Evolutionary conservation across 53 echinoderm and acorn worm genomes (phyloP).

Genomic region (Patiria pectinifera): DNA sequence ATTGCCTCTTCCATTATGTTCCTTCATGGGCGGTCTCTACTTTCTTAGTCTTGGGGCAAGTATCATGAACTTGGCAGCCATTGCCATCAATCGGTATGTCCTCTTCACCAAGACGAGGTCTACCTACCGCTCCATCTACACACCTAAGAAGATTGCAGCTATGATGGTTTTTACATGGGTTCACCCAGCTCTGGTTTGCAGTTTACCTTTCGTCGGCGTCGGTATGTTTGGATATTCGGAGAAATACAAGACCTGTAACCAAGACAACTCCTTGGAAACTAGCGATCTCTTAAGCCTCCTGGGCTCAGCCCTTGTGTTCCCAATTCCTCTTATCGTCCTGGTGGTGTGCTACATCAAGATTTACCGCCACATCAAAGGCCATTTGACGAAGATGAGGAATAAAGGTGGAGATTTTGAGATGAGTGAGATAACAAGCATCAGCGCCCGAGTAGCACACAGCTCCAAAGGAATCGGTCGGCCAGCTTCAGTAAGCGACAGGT

Average conservation of each 20-base stretch:
- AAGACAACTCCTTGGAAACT: slow-evolving; percentile 61
- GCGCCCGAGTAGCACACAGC: slow-evolving; percentile 20
- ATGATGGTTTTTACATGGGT: slow-evolving; percentile 69
- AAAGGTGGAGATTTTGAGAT: slow-evolving; percentile 27
- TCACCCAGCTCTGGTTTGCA: slow-evolving; percentile 33
- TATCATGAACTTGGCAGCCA: slow-evolving; percentile 66
- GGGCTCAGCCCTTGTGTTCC: slow-evolving; percentile 49
- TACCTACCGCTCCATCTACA: slow-evolving; percentile 66
- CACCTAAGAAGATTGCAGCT: slow-evolving; percentile 55
- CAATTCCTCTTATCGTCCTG: slow-evolving; percentile 61
- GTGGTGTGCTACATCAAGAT: slow-evolving; percentile 68
- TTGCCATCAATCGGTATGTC: slow-evolving; percentile 73
- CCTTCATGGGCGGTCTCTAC: slow-evolving; percentile 38
- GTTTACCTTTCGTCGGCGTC: slow-evolving; percentile 38
- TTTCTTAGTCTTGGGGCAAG: slow-evolving; percentile 62
- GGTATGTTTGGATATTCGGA: slow-evolving; percentile 70
- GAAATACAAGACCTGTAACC: slow-evolving; percentile 74
- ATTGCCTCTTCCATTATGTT: slow-evolving; percentile 55
- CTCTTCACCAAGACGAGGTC: slow-evolving; percentile 66
- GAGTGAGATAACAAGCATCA: background rate
- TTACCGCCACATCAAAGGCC: slow-evolving; percentile 67
- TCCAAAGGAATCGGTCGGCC: slow-evolving; percentile 17
- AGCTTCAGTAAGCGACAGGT: slow-evolving; percentile 54
- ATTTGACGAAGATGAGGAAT: slow-evolving; percentile 35
- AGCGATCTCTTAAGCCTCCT: slow-evolving; percentile 61